Conservation (phyloP, 2,113 vertebrate species). For the Spilogale gracilis region DNA sequence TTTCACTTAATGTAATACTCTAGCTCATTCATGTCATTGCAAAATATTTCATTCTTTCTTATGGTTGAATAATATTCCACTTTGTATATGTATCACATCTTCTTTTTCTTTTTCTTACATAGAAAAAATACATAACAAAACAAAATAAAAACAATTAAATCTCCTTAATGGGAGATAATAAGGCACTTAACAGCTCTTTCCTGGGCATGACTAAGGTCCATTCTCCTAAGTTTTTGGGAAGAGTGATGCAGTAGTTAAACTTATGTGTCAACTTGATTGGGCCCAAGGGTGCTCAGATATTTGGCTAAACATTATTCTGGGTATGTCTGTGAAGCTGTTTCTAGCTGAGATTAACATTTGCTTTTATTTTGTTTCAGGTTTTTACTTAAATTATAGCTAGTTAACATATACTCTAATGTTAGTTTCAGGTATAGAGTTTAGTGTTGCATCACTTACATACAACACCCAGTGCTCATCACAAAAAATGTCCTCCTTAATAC, state of each 20-base stretch:
- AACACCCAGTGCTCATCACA: background rate
- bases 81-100: background rate
- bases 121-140: background rate
- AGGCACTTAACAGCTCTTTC: background rate
- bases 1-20: no score
- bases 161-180: background rate
- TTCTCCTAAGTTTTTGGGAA: background rate
- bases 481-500: background rate
- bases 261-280: background rate
- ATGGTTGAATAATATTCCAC: background rate
- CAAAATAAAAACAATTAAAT: background rate
- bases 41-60: background rate
- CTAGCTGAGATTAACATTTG: no score
- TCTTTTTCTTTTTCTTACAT: background rate
- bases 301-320: no score
- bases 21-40: no score
- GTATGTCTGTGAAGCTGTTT: no score
- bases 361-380: no score
- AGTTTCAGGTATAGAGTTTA: no score
- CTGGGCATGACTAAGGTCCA: background rate
- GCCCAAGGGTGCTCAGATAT: no score
- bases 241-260: background rate
- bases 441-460: no score
- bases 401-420: no score
- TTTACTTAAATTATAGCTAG: no score